Percentiles rank a stretch among this genome's conserved stretches.
Evolutionary conservation across 2,113 vertebrate species (phyloP).

Genomic region (Heterotis niloticus): DNA sequence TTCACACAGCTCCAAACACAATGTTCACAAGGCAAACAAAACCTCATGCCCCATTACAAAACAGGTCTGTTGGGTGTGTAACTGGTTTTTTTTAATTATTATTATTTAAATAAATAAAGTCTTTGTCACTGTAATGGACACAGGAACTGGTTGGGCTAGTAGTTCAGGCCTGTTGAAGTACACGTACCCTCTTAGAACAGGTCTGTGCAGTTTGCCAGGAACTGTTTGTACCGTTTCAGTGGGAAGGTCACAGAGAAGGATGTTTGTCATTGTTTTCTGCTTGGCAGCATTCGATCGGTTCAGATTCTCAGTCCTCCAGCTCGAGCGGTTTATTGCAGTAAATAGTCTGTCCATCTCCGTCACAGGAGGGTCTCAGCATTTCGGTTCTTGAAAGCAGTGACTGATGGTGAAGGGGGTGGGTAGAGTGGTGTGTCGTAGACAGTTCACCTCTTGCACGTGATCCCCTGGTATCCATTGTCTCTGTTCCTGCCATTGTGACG

Average conservation of each 20-base stretch:
- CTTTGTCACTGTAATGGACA: neutral
- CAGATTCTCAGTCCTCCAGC: neutral
- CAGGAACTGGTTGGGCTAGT: conserved; percentile 5
- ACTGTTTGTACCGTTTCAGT: neutral
- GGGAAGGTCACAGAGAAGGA: neutral
- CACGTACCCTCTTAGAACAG: conserved; percentile 11
- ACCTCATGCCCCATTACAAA: neutral
- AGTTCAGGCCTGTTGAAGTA: conserved; percentile 9
- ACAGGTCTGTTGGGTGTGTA: neutral
- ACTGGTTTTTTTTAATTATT: too few relatives aligned
- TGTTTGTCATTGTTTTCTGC: neutral
- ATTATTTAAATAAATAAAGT: too few relatives aligned
- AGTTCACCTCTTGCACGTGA: neutral
- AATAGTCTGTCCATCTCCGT: conserved; percentile 25
- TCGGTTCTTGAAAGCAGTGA: neutral
- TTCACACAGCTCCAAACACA: neutral
- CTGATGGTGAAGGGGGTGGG: neutral
- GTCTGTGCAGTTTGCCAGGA: conserved; percentile 8
- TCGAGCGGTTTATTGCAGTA: conserved; percentile 22
- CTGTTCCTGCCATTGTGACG: conserved; percentile 5
- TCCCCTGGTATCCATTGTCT: neutral
- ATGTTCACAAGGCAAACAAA: neutral
- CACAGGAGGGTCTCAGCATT: conserved; percentile 16
- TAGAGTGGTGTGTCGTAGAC: neutral
- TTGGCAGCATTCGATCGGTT: neutral